Percentiles rank a stretch among this genome's conserved stretches.
Conservation (phyloP, 1,140 invertebrate genomes). For the Drosophila parabipectinata region DNA sequence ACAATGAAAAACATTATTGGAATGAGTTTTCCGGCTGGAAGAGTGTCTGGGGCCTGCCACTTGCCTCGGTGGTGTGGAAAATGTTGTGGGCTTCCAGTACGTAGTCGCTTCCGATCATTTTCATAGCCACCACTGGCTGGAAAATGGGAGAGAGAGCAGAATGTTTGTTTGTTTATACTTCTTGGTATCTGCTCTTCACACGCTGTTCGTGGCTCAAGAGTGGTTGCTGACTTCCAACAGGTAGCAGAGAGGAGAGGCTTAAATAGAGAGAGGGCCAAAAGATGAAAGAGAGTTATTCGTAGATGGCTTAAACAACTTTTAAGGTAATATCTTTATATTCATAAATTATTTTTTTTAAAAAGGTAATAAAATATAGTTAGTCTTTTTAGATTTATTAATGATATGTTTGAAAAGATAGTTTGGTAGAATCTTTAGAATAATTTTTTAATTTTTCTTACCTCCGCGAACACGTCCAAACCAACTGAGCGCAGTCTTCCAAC, state of each 20-base stretch:
- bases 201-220: constrained; percentile 57
- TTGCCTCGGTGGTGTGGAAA: constrained; percentile 94
- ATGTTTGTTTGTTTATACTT: constrained; percentile 60
- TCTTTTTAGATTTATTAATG: not conserved
- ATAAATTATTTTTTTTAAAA: too few species aligned
- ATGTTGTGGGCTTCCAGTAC: constrained; percentile 94
- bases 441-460: constrained; percentile 12
- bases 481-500: constrained; percentile 67
- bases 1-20: constrained; percentile 45
- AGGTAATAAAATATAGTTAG: not conserved
- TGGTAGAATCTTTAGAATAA: not conserved
- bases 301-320: not conserved
- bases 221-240: constrained; percentile 3
- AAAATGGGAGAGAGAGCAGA: constrained; percentile 4
- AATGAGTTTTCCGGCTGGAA: constrained; percentile 8
- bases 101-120: constrained; percentile 92
- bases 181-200: constrained; percentile 36
- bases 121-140: constrained; percentile 65
- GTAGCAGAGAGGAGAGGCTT: constrained; percentile 17
- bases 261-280: constrained; percentile 9
- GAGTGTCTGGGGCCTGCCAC: constrained; percentile 59
- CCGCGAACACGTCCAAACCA: constrained; percentile 67
- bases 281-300: not conserved
- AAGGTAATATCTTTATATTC: too few species aligned
- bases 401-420: not conserved